phyloP scores from a whole-genome alignment of 2,888 invertebrate genomes.

The Melinaea menophilus region DNA sequence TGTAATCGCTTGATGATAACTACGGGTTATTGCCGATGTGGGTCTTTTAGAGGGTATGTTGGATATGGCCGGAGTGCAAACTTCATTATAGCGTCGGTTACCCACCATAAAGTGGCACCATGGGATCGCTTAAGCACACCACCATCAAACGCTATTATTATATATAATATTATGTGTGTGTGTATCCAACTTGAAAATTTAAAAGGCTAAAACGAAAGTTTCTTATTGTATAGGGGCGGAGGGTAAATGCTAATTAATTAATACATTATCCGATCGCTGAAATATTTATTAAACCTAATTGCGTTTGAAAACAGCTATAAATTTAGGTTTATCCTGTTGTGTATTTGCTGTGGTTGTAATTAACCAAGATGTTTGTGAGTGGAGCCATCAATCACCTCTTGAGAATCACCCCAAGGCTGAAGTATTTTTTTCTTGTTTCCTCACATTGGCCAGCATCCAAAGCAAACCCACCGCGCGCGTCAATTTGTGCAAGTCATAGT shows the following conservation, averaged over 20 bases:
- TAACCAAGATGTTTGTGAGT: conserved; percentile 32
- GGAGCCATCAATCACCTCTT: conserved; percentile 28
- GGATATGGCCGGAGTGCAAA: no score
- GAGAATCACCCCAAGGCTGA: conserved; percentile 35
- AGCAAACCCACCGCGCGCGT: conserved; percentile 46
- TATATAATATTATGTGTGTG: no score
- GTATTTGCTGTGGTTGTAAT: conserved; percentile 27
- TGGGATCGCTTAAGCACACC: no score
- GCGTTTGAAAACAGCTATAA: conserved; percentile 20
- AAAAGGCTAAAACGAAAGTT: background rate
- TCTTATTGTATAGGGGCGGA: conserved; percentile 9
- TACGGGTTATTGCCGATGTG: no score
- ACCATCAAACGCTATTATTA: no score
- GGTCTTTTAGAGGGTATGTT: no score
- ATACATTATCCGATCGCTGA: conserved; percentile 5
- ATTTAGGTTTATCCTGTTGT: conserved; percentile 18
- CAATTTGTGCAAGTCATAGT: conserved; percentile 48
- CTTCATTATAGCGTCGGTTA: no score
- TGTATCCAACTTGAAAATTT: no score
- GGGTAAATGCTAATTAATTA: conserved; percentile 5
- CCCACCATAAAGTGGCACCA: no score
- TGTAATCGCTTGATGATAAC: no score
- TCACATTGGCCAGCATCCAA: conserved; percentile 52
- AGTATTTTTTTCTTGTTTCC: conserved; percentile 43
- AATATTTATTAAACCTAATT: conserved; percentile 13